Evolutionary conservation across 2,797 vertebrate species (phyloP).

Genomic region (Semotilus atromaculatus): DNA sequence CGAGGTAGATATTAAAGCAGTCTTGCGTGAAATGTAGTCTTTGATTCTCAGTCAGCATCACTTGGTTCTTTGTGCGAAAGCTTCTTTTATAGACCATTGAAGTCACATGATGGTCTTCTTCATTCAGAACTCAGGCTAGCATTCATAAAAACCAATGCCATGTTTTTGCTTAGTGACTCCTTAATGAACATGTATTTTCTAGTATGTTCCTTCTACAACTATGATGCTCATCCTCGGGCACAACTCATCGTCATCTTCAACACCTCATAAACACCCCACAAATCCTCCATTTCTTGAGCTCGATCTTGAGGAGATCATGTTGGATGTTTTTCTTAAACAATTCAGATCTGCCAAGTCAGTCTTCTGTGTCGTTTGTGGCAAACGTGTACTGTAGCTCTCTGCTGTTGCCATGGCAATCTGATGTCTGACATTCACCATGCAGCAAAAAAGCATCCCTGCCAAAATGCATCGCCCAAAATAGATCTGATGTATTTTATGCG

Average conservation of each 20-base stretch:
- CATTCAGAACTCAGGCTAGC: neutral
- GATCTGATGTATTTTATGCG: conserved; percentile 21
- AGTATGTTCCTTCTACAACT: neutral
- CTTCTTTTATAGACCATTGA: neutral
- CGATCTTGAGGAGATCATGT: neutral
- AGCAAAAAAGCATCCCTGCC: conserved; percentile 13
- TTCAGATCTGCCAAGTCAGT: conserved; percentile 14
- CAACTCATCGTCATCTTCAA: neutral
- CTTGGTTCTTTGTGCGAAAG: conserved; percentile 11
- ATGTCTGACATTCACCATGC: conserved; percentile 39
- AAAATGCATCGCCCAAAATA: conserved; percentile 12
- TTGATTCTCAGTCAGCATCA: neutral
- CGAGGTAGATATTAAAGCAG: neutral
- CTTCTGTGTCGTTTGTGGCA: neutral
- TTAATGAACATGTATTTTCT: neutral
- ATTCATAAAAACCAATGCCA: neutral
- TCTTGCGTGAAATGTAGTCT: neutral
- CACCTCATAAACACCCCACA: neutral
- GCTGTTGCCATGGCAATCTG: conserved; percentile 37
- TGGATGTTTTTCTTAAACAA: neutral
- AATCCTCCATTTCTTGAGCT: neutral
- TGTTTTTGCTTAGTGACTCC: neutral
- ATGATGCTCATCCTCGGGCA: neutral
- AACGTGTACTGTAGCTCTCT: neutral
- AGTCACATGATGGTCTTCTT: neutral